Base-by-base conservation (phyloP, 2,113 vertebrate genomes). In the Lamprologus callipterus region DNA sequence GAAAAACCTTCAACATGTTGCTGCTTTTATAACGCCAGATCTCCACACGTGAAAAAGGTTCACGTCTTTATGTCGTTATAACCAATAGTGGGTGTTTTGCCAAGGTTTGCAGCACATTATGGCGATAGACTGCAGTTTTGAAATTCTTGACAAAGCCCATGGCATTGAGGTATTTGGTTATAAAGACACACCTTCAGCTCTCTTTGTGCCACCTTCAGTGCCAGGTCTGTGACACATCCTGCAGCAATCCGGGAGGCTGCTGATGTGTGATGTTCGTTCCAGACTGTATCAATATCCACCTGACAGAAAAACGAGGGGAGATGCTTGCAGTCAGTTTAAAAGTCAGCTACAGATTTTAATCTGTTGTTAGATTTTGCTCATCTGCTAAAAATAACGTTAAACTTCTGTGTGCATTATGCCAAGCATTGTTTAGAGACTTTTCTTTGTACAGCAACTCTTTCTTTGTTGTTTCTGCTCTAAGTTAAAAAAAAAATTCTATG, bases 271-370 rank as follows among this genome's bases (percentile, higher is more conserved):
- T 97, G 95, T 87, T 99, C 98, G 0, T 98, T 99, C 98, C 98
- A 99, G 93, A 98, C 94, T 58, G 98, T 99, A 88, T 99, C 98
- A 0, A 97, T 97, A 86, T 99, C 98, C 83, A 98, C 98, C 98
- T 99, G 97, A 65, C 31, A 45, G 83, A 63, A 55, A 65, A 83
- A 83, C 28, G 82, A 68, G 0, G 7, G 45, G n/a, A 85, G 16
- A 91, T 23, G 54, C 1, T 49, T 78, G 17, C 23, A 49, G 26
- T 78, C 70, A 78, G 26, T 78, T 78, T 49, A 31, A 49, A 78
- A 78, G 11, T 82, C 21, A 55, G 49, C 12, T 23, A 57, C 13
- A 82, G 5, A 42, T 23, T 40, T 37, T 23, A 65, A 42, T 4
- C 51, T 21, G 16, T 28, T 28, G 57, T 45, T 45, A 49, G 73